Evolutionary conservation across 2,888 invertebrate species (phyloP).

Genomic region (Drosophila macrothrix): DNA sequence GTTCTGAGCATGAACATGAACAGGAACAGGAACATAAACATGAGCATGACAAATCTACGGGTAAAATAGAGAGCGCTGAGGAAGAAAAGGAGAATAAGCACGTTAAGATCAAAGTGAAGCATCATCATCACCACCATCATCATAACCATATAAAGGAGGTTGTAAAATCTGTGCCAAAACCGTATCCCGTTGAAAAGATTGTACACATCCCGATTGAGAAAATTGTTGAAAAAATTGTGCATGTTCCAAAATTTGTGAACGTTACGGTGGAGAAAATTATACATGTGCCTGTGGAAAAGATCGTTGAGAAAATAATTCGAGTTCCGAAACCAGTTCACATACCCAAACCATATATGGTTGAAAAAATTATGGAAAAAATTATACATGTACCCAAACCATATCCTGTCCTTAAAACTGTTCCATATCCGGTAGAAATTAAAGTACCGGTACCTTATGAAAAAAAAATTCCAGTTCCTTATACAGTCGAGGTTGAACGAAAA

Average conservation of each 20-base stretch:
- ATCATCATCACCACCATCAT: conserved; percentile 89
- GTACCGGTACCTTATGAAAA: conserved; percentile 84
- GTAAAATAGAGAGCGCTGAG: conserved; percentile 20
- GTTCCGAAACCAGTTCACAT: conserved; percentile 86
- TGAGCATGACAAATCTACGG: conserved; percentile 54
- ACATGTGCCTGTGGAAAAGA: conserved; percentile 83
- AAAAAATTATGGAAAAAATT: conserved; percentile 85
- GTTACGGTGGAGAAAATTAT: conserved; percentile 86
- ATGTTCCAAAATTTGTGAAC: conserved; percentile 86
- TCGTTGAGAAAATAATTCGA: conserved; percentile 86
- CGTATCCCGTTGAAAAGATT: conserved; percentile 86
- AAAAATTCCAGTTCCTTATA: conserved; percentile 67
- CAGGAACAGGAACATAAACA: background rate
- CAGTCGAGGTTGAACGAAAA: conserved; percentile 85
- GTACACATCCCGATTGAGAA: conserved; percentile 85
- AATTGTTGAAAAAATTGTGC: conserved; percentile 84
- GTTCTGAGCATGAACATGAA: conserved; percentile 43
- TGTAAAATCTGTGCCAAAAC: conserved; percentile 86
- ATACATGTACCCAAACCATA: conserved; percentile 86
- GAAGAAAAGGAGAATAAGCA: conserved; percentile 28
- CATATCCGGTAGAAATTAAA: conserved; percentile 70
- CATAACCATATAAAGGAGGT: conserved; percentile 88
- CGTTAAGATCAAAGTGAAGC: conserved; percentile 85
- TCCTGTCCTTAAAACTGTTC: conserved; percentile 68
- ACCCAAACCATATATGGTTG: conserved; percentile 86